Conservation (phyloP, 2,888 invertebrate genomes). For the Cosmopolites sordidus region DNA sequence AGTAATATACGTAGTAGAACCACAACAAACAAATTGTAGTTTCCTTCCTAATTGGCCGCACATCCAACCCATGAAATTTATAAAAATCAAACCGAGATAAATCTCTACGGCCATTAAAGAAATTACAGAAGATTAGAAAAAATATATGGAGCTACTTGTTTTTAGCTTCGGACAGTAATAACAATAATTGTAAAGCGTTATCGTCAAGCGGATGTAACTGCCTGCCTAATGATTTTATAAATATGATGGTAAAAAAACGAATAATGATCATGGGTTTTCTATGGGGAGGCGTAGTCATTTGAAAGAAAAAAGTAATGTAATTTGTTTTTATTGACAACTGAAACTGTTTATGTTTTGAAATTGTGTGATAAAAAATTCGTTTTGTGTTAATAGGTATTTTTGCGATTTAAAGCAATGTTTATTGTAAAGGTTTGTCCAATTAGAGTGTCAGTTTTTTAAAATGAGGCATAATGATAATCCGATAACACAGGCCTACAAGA, state of each 20-base stretch:
- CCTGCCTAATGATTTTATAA: slow-evolving; percentile 22
- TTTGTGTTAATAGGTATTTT: too few relatives aligned
- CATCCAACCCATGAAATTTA: slow-evolving; percentile 6
- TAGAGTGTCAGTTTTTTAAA: too few relatives aligned
- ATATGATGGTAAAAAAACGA: slow-evolving; percentile 16
- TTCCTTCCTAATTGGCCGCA: slow-evolving; percentile 1
- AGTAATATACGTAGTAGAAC: too few relatives aligned
- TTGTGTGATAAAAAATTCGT: too few relatives aligned
- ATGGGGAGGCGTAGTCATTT: slow-evolving; percentile 2
- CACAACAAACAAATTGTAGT: too few relatives aligned
- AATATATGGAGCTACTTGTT: slow-evolving; percentile 10
- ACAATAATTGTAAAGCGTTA: slow-evolving; percentile 12
- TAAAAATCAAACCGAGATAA: slow-evolving; percentile 12
- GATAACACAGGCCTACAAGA: too few relatives aligned
- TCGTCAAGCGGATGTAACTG: slow-evolving; percentile 13
- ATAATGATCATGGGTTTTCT: slow-evolving; percentile 11
- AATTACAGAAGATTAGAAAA: slow-evolving; percentile 9
- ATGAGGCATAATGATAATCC: too few relatives aligned
- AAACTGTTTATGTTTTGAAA: too few relatives aligned
- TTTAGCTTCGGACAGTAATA: slow-evolving; percentile 13
- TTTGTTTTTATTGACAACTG: too few relatives aligned
- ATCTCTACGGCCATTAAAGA: slow-evolving; percentile 10
- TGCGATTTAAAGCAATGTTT: too few relatives aligned
- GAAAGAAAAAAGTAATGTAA: too few relatives aligned
- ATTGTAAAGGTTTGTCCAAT: too few relatives aligned